Evolutionary conservation across 2,113 vertebrate genomes (phyloP), one percentile per base, ranked within the genome.

Genomic region (Brachirus orientalis): DNA sequence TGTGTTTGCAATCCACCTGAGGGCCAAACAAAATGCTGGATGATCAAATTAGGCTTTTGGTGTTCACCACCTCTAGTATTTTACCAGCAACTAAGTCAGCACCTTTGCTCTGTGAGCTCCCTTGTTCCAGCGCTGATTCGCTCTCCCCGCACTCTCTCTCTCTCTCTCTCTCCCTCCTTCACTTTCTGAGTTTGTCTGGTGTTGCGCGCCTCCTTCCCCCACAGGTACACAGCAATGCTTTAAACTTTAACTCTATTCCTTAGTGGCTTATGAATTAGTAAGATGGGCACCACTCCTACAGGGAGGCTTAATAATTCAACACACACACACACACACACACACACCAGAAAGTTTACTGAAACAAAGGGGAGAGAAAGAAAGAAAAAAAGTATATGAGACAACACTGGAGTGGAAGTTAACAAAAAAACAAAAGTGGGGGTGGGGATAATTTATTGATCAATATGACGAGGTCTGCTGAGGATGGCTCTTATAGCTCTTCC

Each of bases 261-360:
- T 86, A 52, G 91, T 89, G 91, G 86, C 82, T 93, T 92, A 95
- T 94, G 94, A 94, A 93, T 95, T 94, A 94, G 91, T 93, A 92
- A 94, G 90, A 80, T 88, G 88, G 79, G 82, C 89, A 89, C 83
- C 69, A 74, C 85, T 92, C 90, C 90, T 91, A 71, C 86, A 84
- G 94, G 94, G 92, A 87, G 66, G 81, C 63, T 95, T 90, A 95
- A 95, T 95, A 94, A 95, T 94, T 94, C 88, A 93, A 86, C 85
- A 86, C 86, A 78, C 55, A 79, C 75, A 86, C 82, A 45, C 44
- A n/a, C 44, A 45, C 44, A 45, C 44, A n/a, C 14, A 45, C 28
- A 28, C 28, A 28, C 28, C 3, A 6, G 28, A 92, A 92, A 93
- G 92, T 93, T 92, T 94, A 92, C 90, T 80, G 92, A 93, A 91